These are phyloP conservation scores for Coleophora deauratella DNA, from an alignment of 2,888 invertebrate species.

Conservation along the genomic window DNA sequence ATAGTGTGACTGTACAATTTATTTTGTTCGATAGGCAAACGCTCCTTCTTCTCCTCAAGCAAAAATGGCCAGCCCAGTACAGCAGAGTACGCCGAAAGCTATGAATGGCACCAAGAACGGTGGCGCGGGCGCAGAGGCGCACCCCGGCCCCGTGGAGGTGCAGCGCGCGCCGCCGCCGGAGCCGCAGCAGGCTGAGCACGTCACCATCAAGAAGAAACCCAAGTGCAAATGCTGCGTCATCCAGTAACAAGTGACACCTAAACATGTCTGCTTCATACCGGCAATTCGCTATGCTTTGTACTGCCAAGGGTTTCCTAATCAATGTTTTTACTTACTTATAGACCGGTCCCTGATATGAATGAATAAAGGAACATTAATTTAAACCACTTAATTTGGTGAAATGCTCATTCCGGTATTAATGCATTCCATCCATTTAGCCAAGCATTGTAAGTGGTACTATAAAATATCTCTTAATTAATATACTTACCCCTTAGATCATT, in stretches of 20 bases:
- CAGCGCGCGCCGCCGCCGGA: slow-evolving; percentile 84
- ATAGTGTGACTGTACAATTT: neutral
- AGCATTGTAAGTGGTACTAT: too few relatives aligned
- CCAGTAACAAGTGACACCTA: slow-evolving; percentile 75
- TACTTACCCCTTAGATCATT: too few relatives aligned
- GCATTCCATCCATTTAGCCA: too few relatives aligned
- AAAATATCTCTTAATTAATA: too few relatives aligned
- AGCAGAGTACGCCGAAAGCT: slow-evolving; percentile 48
- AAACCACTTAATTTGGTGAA: too few relatives aligned
- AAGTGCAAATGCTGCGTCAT: slow-evolving; percentile 96
- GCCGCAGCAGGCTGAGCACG: slow-evolving; percentile 90
- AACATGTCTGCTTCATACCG: slow-evolving; percentile 27
- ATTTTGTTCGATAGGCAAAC: slow-evolving; percentile 34
- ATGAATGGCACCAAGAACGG: slow-evolving; percentile 71
- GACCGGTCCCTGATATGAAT: slow-evolving; percentile 1
- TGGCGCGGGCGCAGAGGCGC: slow-evolving; percentile 39
- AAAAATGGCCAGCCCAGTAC: slow-evolving; percentile 44
- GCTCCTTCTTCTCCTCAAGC: slow-evolving; percentile 56
- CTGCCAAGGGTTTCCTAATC: slow-evolving; percentile 8
- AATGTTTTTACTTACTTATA: too few relatives aligned
- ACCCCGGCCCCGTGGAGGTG: slow-evolving; percentile 78
- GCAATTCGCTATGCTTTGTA: slow-evolving; percentile 42
- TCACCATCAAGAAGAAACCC: slow-evolving; percentile 95
- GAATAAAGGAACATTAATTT: neutral
- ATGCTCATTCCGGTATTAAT: too few relatives aligned